Evolutionary conservation across 2,113 vertebrate species (phyloP), one percentile per base, ranked within the genome.

Genomic region (Gymnorhina tibicen): DNA sequence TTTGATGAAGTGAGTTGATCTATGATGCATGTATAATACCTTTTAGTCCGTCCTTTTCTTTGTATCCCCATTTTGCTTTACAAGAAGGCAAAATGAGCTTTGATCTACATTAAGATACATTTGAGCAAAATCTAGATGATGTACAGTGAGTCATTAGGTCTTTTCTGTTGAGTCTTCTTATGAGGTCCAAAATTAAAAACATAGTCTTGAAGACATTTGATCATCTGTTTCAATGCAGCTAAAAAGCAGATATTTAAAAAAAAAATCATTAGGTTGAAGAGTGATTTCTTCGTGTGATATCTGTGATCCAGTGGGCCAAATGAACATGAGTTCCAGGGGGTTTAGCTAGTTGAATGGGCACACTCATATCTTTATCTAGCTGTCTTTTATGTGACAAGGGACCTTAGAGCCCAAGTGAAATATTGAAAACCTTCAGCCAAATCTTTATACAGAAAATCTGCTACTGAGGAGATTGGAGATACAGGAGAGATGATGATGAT

Each of bases 51-150:
- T 92, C 86, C 8, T 78, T 42, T 33, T 44, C 26, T 82, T 63
- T 44, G 12, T 93, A 70, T 89, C 16, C 53, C 23, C 37, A n/a
- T 95, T 95, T 69, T 32, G 23, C 67, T 96, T 97, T 89, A 90
- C 90, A 96, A 92, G 58, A 84, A 92, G 83, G 73, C 67, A 80
- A 52, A 92, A 77, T 44, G 84, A 95, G 78, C 91, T 97, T 95
- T 93, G 80, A 87, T 91, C 69, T 75, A 12, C 18, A 11, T 82
- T 88, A 91, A 94, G 67, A 74, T 63, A 58, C 16, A 46, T 93
- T 87, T 95, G 64, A 76, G 15, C 7, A 8, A 96, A 95, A 67
- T 52, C 13, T 95, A 69, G 78, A 89, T 97, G 53, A 37, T 68
- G 35, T 93, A 67, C 22, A 49, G 10, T 59, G 35, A 69, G 28